These are phyloP conservation scores for Pitta sordida DNA, from an alignment of 2,113 vertebrate genomes.

Conservation along the genomic window DNA sequence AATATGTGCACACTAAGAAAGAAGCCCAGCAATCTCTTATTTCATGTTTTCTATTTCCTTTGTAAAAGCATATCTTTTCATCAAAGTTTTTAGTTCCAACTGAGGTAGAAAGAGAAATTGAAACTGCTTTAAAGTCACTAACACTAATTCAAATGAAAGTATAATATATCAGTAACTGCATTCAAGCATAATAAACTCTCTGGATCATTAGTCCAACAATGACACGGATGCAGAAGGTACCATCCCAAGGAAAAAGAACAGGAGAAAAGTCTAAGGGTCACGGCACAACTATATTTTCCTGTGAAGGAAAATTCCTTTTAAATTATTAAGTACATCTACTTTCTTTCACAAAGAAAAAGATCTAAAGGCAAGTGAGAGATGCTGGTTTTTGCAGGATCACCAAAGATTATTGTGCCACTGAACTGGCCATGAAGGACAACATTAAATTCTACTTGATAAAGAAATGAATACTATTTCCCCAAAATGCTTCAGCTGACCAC, in stretches of 20 bases:
- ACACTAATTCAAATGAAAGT: background rate
- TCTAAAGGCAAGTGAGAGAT: background rate
- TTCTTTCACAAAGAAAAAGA: background rate
- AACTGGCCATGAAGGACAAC: background rate
- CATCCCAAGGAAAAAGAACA: background rate
- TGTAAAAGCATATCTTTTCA: background rate
- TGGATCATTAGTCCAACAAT: background rate
- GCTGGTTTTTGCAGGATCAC: background rate
- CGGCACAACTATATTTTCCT: background rate
- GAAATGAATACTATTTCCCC: background rate
- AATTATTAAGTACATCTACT: background rate
- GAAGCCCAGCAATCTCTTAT: background rate
- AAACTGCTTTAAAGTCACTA: background rate
- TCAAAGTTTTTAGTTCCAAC: background rate
- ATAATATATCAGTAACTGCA: background rate
- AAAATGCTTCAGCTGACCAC: background rate
- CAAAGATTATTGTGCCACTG: background rate
- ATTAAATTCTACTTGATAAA: background rate
- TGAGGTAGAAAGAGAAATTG: background rate
- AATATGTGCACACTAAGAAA: background rate
- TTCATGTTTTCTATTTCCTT: background rate
- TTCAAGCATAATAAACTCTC: background rate
- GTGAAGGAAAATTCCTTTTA: background rate
- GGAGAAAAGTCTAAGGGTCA: background rate
- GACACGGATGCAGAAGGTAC: background rate